These are phyloP conservation scores for Xenentodon cancila DNA, from an alignment of 2,797 vertebrate species.

Conservation along the genomic window DNA sequence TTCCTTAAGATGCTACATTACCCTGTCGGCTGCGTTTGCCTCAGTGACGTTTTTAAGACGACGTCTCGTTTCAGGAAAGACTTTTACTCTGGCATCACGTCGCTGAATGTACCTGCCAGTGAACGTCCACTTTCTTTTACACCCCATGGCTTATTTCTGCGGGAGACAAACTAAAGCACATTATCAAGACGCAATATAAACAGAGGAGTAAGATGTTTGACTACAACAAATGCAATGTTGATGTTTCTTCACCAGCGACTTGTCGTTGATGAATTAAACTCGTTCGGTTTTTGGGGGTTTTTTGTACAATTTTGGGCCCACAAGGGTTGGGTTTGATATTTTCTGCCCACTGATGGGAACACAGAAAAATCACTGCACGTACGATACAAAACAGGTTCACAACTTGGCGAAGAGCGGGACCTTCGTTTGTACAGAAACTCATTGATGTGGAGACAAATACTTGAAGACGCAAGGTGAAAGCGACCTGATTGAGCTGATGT, in stretches of 20 bases:
- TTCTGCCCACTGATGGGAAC: slow-evolving; percentile 37
- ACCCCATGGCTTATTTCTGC: slow-evolving; percentile 64
- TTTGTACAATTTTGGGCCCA: slow-evolving; percentile 9
- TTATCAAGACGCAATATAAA: slow-evolving; percentile 10
- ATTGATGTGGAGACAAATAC: not conserved
- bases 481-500: not conserved
- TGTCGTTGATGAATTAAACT: too few relatives aligned
- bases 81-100: slow-evolving; percentile 4
- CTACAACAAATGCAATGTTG: not conserved
- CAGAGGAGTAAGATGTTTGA: not conserved
- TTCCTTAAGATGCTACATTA: slow-evolving; percentile 29
- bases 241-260: not conserved
- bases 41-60: not conserved
- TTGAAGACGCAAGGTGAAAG: slow-evolving; percentile 1
- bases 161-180: slow-evolving; percentile 49
- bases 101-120: slow-evolving; percentile 20
- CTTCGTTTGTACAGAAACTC: not conserved
- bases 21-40: not conserved
- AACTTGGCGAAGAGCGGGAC: slow-evolving; percentile 28
- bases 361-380: slow-evolving; percentile 57
- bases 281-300: too few relatives aligned
- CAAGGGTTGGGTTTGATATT: slow-evolving; percentile 12
- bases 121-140: slow-evolving; percentile 1
- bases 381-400: slow-evolving; percentile 52
- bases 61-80: too few relatives aligned